phyloP scores from a whole-genome alignment of 2,113 vertebrate species.

The Calyptomena viridis region DNA sequence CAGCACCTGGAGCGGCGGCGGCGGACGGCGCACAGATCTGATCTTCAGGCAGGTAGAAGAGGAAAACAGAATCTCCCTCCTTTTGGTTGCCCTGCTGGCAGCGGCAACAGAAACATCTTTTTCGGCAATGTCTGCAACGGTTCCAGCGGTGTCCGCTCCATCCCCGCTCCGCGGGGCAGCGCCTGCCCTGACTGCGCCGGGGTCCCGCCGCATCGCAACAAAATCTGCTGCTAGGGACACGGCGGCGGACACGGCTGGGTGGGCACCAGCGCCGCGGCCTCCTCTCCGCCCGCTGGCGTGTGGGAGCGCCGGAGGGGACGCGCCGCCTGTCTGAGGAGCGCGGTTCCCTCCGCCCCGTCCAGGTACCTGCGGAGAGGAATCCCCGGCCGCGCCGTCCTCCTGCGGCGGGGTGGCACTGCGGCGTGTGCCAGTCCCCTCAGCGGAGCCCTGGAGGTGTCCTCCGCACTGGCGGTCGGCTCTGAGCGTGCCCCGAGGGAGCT shows the following conservation, averaged over 20 bases:
- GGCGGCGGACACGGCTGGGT: neutral
- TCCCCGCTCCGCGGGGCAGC: neutral
- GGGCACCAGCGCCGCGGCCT: neutral
- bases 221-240: neutral
- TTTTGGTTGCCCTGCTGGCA: neutral
- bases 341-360: neutral
- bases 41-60: neutral
- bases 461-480: neutral
- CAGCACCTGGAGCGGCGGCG: neutral
- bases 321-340: neutral
- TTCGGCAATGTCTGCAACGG: neutral
- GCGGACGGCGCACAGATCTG: neutral
- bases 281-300: neutral
- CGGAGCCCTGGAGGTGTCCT: neutral
- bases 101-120: neutral
- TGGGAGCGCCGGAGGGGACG: neutral
- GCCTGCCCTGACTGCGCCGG: neutral
- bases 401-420: neutral
- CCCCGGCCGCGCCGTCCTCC: neutral
- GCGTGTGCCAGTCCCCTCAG: neutral
- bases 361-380: neutral
- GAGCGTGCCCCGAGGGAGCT: neutral
- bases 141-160: neutral
- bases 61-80: neutral
- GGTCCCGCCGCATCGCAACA: neutral